Evolutionary conservation across 2,797 vertebrate genomes (phyloP), one percentile per base, ranked within the genome.

Genomic region (Crocodylus rhombifer): DNA sequence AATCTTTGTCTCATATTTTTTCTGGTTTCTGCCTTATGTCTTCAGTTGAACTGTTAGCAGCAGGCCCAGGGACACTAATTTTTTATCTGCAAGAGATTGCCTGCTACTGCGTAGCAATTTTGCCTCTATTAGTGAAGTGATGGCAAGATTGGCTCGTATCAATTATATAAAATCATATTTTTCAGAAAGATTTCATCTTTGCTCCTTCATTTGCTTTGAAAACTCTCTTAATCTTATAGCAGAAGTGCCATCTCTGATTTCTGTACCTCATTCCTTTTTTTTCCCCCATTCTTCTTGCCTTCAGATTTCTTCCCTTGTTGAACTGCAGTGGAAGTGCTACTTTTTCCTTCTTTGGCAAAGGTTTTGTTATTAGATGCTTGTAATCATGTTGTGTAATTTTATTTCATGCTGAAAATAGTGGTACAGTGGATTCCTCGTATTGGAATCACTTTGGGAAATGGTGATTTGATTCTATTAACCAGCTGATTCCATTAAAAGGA

Each of bases 401-500:
- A 2, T 13, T 20, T 80, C 18, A 15, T 0, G 0, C 18, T 69
- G 65, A 33, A 76, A 65, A 23, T 3, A 2, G 62, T 10, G 30
- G 20, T 13, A 4, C 2, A 4, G 6, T 0, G 1, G 42, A 51
- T 51, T 18, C 18, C 65, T 30, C 33, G 33, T 67, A 67, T 67
- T 67, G 30, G 58, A 21, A 60, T 60, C 42, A 51, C 42, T 51
- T 51, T 9, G 42, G 42, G 42, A 51, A 51, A 51, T 51, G 42
- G 42, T 51, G 42, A 51, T 51, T 51, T 51, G 42, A 51, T 78
- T 42, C 36, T 57, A 30, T 74, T 12, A 17, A 4, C 4, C 5
- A 30, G 10, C 65, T 36, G 21, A 33, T 69, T 69, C 30, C 30
- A 51, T 51, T 51, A 51, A 51, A 51, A 51, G 42, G 42, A 51